Conservation (phyloP, 2,797 vertebrate species). For the Sebastes itinus region DNA sequence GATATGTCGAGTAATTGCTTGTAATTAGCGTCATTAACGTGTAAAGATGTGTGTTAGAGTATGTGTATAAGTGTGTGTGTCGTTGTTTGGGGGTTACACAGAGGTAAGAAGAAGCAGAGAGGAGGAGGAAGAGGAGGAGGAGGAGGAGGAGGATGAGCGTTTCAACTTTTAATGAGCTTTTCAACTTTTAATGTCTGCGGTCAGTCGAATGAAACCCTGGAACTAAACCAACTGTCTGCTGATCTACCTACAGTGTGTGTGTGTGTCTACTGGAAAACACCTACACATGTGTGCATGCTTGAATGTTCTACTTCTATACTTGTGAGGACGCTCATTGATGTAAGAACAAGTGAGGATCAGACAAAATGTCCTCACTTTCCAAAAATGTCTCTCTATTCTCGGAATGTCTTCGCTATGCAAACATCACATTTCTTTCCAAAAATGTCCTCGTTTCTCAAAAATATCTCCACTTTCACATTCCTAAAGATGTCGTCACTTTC, state of each 20-base stretch:
- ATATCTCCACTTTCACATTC: not conserved
- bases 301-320: not conserved
- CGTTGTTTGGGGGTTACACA: conserved; percentile 11
- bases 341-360: not conserved
- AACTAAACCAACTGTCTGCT: not conserved
- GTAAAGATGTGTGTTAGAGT: conserved; percentile 22
- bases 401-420: not conserved
- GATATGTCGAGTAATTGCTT: conserved; percentile 70
- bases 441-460: not conserved
- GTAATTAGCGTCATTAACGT: conserved; percentile 75
- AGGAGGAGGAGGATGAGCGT: not conserved
- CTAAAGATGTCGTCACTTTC: not conserved
- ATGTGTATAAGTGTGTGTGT: conserved; percentile 2
- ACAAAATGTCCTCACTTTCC: no score
- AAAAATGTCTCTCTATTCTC: not conserved
- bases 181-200: not conserved
- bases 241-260: not conserved
- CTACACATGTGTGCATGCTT: not conserved
- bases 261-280: not conserved
- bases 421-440: not conserved
- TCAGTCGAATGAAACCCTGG: not conserved
- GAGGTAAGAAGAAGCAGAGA: conserved; percentile 10
- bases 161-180: not conserved
- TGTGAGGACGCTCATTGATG: not conserved
- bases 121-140: not conserved